Conservation (phyloP, 2,113 vertebrate species). For the Pseudorectes ferrugineus region DNA sequence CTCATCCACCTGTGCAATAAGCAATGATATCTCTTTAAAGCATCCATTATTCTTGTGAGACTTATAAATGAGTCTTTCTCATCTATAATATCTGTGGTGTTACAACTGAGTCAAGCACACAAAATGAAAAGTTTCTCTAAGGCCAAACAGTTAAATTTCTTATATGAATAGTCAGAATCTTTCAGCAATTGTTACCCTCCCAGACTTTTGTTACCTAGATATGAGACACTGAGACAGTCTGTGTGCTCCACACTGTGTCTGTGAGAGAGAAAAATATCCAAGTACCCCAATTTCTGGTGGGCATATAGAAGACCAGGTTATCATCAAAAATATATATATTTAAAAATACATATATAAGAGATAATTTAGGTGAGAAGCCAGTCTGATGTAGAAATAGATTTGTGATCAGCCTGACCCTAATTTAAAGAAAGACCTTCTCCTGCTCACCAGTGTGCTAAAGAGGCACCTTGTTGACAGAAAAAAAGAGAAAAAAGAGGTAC, state of each 20-base stretch:
- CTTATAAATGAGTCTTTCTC: not conserved
- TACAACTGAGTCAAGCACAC: not conserved
- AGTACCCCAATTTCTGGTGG: not conserved
- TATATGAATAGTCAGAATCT: not conserved
- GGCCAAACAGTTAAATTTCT: not conserved
- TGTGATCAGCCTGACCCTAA: not conserved
- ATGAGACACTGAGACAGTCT: not conserved
- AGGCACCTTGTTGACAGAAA: not conserved
- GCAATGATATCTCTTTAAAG: not conserved
- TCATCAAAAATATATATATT: not conserved
- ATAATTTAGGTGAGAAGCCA: not conserved
- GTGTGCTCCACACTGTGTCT: not conserved
- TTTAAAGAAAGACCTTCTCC: not conserved
- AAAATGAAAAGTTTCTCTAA: not conserved
- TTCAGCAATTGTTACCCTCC: not conserved
- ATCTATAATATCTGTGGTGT: not conserved
- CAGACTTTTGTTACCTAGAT: not conserved
- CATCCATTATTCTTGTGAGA: not conserved
- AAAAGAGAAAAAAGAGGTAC: accelerated
- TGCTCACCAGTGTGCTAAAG: not conserved
- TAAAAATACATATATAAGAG: not conserved
- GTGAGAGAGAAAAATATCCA: not conserved
- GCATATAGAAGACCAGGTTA: not conserved
- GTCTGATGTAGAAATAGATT: not conserved
- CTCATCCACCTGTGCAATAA: not conserved